Evolutionary conservation across 2,113 vertebrate genomes (phyloP).

Genomic region (Corythaeola cristata): DNA sequence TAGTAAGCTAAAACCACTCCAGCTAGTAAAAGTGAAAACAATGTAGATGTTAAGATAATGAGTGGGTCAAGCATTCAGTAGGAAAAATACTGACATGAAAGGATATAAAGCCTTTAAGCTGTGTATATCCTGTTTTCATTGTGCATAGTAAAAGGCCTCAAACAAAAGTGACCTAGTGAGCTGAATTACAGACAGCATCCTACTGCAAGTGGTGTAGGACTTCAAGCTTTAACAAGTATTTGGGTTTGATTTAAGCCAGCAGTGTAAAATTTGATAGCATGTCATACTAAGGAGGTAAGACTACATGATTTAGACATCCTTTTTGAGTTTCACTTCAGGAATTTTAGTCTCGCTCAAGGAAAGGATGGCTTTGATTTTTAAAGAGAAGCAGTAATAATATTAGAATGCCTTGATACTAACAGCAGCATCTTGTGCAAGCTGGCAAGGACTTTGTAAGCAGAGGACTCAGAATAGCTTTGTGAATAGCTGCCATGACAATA

Average conservation of each 20-base stretch:
- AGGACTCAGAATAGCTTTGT: background rate
- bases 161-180: background rate
- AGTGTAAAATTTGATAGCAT: background rate
- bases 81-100: background rate
- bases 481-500: background rate
- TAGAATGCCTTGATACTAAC: background rate
- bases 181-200: background rate
- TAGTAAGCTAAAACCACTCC: background rate
- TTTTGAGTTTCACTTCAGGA: background rate
- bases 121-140: background rate
- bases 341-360: background rate
- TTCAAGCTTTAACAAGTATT: background rate
- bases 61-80: background rate
- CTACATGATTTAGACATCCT: background rate
- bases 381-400: background rate
- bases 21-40: background rate
- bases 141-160: background rate
- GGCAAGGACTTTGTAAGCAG: background rate
- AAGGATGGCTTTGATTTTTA: background rate
- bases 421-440: background rate
- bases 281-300: background rate
- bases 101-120: background rate
- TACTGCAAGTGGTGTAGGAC: background rate
- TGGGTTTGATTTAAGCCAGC: background rate
- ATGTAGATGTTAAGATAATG: background rate